These are phyloP conservation scores for Pseudochirops cupreus DNA, from an alignment of 2,797 vertebrate genomes.

Conservation along the genomic window DNA sequence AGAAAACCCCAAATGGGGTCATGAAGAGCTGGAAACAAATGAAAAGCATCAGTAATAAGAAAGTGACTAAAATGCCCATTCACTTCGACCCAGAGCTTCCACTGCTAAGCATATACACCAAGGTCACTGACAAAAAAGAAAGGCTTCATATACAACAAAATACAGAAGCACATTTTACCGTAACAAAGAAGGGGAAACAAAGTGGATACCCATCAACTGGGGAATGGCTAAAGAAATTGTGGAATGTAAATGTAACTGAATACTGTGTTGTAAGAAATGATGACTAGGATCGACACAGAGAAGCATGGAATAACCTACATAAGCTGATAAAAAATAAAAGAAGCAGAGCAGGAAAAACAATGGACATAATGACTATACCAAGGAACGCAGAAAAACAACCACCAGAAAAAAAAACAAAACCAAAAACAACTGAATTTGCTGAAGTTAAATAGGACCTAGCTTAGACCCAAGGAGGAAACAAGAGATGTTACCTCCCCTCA, in stretches of 20 bases:
- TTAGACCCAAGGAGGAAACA: not conserved
- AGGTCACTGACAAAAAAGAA: not conserved
- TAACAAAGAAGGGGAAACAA: not conserved
- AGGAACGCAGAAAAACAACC: not conserved
- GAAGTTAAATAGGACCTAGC: not conserved
- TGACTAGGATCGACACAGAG: not conserved
- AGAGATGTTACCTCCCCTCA: not conserved
- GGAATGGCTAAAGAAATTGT: not conserved
- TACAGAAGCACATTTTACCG: not conserved
- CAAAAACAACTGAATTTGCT: not conserved
- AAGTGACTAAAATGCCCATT: not conserved
- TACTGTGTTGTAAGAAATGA: not conserved
- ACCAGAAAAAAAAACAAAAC: not conserved
- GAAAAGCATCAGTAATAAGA: not conserved
- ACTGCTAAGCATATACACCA: not conserved
- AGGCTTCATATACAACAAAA: not conserved
- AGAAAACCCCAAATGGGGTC: not conserved
- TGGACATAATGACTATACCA: not conserved
- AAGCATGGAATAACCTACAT: not conserved
- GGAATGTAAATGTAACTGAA: not conserved
- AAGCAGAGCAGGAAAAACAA: not conserved
- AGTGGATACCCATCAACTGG: not conserved
- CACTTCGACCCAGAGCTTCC: not conserved
- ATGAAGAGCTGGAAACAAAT: not conserved
- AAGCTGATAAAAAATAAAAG: not conserved